A percentile compares a stretch with the other conserved stretches of the same genome.
These are phyloP conservation scores for Myripristis jacobus DNA, from an alignment of 2,797 vertebrate species.

Conservation along the genomic window DNA sequence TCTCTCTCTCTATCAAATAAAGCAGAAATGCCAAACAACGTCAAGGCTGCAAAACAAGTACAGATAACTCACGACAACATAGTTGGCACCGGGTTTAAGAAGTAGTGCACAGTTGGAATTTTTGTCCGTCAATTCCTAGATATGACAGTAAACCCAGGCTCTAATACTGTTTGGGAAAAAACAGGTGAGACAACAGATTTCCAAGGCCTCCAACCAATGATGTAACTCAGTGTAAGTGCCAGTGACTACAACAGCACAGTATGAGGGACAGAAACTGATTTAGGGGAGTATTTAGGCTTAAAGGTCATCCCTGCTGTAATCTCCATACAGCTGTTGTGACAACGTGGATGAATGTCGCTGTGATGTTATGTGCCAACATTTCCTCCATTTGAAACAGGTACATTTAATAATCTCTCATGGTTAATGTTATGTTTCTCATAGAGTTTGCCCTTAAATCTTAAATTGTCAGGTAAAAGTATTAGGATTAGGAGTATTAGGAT, in stretches of 20 bases:
- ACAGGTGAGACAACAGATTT: neutral
- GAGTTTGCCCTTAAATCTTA: neutral
- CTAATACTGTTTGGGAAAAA: neutral
- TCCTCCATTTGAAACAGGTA: neutral
- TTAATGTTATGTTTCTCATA: too few species aligned
- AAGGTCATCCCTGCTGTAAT: too few species aligned
- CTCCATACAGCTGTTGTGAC: too few species aligned
- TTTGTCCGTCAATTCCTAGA: neutral
- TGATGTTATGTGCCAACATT: neutral
- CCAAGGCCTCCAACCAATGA: neutral
- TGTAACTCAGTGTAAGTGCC: too few species aligned
- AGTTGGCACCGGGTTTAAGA: neutral
- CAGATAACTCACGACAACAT: neutral
- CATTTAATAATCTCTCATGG: too few species aligned
- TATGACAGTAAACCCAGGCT: neutral
- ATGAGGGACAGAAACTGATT: too few species aligned
- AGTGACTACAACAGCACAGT: too few species aligned
- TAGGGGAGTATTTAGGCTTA: too few species aligned
- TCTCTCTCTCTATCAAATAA: too few species aligned
- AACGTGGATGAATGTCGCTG: too few species aligned
- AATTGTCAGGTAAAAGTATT: neutral
- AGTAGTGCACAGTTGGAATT: neutral
- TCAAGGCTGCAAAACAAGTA: neutral
- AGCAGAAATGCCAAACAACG: too few species aligned
- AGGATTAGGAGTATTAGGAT: too few species aligned